Conservation (phyloP, 1,140 invertebrate genomes). For the Carposina sasakii region DNA sequence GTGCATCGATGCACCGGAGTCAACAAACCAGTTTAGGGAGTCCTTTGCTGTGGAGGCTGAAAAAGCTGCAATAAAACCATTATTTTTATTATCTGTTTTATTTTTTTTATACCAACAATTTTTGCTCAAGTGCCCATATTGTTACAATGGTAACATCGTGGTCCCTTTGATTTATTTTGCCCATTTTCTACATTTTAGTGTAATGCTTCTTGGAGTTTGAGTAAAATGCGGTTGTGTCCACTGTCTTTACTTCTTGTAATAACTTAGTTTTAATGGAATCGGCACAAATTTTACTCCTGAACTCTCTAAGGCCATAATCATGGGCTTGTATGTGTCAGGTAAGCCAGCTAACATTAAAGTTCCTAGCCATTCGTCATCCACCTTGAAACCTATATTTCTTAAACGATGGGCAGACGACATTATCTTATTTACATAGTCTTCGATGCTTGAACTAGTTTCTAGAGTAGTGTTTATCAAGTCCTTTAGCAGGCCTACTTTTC, state of each 20-base stretch:
- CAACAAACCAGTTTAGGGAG: not conserved
- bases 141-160: not conserved
- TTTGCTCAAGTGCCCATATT: not conserved
- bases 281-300: conserved; percentile 1
- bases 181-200: not conserved
- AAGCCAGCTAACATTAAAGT: not conserved
- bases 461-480: conserved; percentile 4
- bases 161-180: not conserved
- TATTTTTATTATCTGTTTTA: not conserved
- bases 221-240: not conserved
- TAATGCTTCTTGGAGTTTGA: not conserved
- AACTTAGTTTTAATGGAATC: not conserved
- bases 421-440: not conserved
- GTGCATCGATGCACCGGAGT: conserved; percentile 22
- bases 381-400: conserved; percentile 1
- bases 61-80: conserved; percentile 7
- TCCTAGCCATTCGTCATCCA: not conserved
- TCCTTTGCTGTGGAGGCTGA: not conserved
- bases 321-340: not conserved
- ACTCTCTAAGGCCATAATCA: conserved; percentile 1
- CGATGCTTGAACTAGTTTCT: not conserved
- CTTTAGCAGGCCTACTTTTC: conserved; percentile 1
- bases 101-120: not conserved
- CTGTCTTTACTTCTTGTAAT: not conserved
- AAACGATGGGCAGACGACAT: not conserved